Evolutionary conservation across 2,113 vertebrate species (phyloP), one percentile per base, ranked within the genome.

Genomic region (Pelvicachromis taeniatus): DNA sequence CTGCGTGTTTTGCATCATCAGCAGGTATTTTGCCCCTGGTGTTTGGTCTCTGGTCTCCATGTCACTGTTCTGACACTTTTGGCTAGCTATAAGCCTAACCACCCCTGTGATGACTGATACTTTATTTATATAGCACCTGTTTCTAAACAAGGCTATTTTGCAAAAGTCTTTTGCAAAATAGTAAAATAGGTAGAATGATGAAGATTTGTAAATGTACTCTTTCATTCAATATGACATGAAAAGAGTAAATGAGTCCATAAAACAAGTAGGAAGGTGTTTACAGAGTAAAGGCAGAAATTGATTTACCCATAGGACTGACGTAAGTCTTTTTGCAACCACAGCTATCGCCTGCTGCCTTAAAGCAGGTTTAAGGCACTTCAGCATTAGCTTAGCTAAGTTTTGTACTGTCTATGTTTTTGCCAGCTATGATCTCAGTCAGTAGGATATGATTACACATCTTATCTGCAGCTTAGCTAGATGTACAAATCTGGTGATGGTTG

Each of bases 141-240:
- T 63, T 63, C 6, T 0, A 21, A 63, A 63, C 33, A 38, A 61
- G 33, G 19, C 19, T 0, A 38, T 21, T n/a, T n/a, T n/a, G n/a
- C n/a, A n/a, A 13, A 63, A 38, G 33, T 35, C 19, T 21, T 38
- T 38, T 6, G 0, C 11, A 38, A 19, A 21, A 63, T 0, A 13
- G 33, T 5, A n/a, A 63, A 38, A 13, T 38, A 38, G 4, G 33
- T 38, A 19, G 2, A 21, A 8, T 63, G 59, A 63, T 0, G 2
- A 63, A 63, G 59, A 33, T 63, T 63, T 38, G 19, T 21, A 13
- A 63, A 63, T 38, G 4, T 38, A 0, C 17, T 13, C 38, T 63
- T 63, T 63, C 38, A 63, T 63, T 63, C 33, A 38, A 17, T 38
- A 21, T 38, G 33, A 63, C 19, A 63, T 0, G 1, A 63, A 63